phyloP scores from a whole-genome alignment of 2,113 vertebrate species.

The Clarias batrachus region DNA sequence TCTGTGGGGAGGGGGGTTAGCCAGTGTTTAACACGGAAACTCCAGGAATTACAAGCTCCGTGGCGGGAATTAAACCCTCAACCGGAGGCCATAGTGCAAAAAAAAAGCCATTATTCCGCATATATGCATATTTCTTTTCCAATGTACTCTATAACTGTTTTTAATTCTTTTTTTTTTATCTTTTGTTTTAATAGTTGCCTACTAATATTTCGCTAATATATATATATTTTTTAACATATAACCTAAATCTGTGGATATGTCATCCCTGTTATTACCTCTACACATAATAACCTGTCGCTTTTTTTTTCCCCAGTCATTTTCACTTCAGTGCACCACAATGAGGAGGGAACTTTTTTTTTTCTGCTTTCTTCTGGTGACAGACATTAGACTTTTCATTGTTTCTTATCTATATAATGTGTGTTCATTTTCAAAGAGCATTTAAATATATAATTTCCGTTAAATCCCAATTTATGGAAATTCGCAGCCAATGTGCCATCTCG shows the following conservation, averaged over 20 bases:
- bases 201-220: neutral
- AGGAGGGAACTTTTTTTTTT: neutral
- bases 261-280: constrained; percentile 43
- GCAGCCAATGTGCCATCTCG: neutral
- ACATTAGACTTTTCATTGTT: constrained; percentile 39
- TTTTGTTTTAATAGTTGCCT: constrained; percentile 5
- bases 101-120: no score
- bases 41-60: no score
- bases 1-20: no score
- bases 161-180: constrained; percentile 27
- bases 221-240: no score
- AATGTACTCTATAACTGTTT: no score
- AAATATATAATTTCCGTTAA: constrained; percentile 42
- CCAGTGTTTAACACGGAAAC: no score
- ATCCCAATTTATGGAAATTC: constrained; percentile 47
- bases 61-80: no score
- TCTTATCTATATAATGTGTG: constrained; percentile 21
- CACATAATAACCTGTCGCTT: constrained; percentile 23
- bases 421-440: constrained; percentile 33
- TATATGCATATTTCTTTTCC: no score
- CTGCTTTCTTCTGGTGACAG: constrained; percentile 24
- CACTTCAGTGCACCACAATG: constrained; percentile 34
- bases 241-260: constrained; percentile 21
- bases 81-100: no score
- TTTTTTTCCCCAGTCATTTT: constrained; percentile 47